These are phyloP conservation scores for Eublepharis macularius DNA, from an alignment of 2,113 vertebrate genomes.

Conservation along the genomic window DNA sequence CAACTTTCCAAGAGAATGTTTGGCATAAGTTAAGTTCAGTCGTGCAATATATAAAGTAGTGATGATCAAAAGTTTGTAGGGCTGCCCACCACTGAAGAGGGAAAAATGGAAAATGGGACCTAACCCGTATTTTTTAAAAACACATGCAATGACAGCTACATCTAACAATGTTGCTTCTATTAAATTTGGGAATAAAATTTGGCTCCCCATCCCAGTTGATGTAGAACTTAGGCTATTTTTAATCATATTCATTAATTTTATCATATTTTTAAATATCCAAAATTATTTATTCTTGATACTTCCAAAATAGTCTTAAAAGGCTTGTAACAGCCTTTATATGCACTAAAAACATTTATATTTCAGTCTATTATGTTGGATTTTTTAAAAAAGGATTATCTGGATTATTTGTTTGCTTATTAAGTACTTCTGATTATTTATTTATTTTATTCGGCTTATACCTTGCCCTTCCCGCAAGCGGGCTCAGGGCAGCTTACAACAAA, in stretches of 20 bases:
- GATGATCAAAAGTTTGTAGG: slow-evolving; percentile 80
- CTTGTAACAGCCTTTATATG: not conserved
- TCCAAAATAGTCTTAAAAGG: too few species aligned
- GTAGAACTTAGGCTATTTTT: slow-evolving; percentile 19
- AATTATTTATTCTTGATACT: not conserved
- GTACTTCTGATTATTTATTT: too few species aligned
- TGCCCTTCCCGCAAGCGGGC: too few species aligned
- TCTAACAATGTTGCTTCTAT: slow-evolving; percentile 55
- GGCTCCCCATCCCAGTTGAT: slow-evolving; percentile 29
- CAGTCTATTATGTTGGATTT: not conserved
- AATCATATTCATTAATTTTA: not conserved
- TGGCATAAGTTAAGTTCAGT: slow-evolving; percentile 80
- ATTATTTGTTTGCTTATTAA: too few species aligned
- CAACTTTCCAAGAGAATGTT: slow-evolving; percentile 80
- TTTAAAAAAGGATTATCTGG: too few species aligned
- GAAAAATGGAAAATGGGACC: slow-evolving; percentile 67
- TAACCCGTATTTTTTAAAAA: slow-evolving; percentile 75
- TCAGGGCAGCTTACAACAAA: too few species aligned
- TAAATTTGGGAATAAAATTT: slow-evolving; percentile 48
- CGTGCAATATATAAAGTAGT: slow-evolving; percentile 73
- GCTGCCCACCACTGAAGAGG: slow-evolving; percentile 77
- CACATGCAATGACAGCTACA: slow-evolving; percentile 61
- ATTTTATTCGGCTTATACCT: too few species aligned
- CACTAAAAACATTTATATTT: too few species aligned
- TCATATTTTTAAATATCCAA: not conserved